Evolutionary conservation across 2,797 vertebrate species (phyloP).

Genomic region (Taenioides sp.): DNA sequence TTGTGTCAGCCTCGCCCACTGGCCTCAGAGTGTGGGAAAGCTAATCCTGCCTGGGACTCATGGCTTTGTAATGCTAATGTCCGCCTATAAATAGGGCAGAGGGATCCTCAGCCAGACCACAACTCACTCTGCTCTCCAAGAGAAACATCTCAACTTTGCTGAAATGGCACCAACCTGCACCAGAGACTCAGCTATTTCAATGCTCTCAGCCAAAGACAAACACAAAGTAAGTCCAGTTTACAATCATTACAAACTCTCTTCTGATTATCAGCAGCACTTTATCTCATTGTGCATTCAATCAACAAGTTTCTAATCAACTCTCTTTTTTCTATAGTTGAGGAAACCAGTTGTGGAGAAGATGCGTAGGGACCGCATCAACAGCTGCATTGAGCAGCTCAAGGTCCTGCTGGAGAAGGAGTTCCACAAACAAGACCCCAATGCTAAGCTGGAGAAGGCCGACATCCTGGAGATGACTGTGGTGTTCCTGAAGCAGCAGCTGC

Average conservation of each 20-base stretch:
- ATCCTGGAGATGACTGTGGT: constrained; percentile 75
- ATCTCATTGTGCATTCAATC: not conserved
- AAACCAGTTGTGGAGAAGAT: constrained; percentile 78
- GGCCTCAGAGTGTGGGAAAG: constrained; percentile 85
- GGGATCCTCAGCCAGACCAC: constrained; percentile 45
- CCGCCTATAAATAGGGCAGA: constrained; percentile 76
- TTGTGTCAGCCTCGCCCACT: constrained; percentile 64
- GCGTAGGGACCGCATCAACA: constrained; percentile 74
- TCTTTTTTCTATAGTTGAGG: constrained; percentile 68
- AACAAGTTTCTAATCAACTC: constrained; percentile 27
- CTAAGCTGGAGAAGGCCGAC: constrained; percentile 75
- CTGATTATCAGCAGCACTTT: not conserved
- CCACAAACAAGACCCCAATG: constrained; percentile 61
- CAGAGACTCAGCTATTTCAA: constrained; percentile 42
- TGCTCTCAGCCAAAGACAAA: constrained; percentile 60
- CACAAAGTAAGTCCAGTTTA: constrained; percentile 65
- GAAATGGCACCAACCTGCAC: constrained; percentile 38
- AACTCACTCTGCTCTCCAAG: constrained; percentile 47
- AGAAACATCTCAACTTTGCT: constrained; percentile 41
- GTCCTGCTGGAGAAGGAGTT: constrained; percentile 71
- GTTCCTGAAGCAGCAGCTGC: constrained; percentile 70
- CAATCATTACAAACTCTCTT: not conserved
- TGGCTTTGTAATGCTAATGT: constrained; percentile 71
- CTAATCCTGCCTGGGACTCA: constrained; percentile 67
- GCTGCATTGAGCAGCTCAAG: constrained; percentile 72